phyloP scores from a whole-genome alignment of 92 coral and sea anemone species.

The Scolanthus callimorphus region DNA sequence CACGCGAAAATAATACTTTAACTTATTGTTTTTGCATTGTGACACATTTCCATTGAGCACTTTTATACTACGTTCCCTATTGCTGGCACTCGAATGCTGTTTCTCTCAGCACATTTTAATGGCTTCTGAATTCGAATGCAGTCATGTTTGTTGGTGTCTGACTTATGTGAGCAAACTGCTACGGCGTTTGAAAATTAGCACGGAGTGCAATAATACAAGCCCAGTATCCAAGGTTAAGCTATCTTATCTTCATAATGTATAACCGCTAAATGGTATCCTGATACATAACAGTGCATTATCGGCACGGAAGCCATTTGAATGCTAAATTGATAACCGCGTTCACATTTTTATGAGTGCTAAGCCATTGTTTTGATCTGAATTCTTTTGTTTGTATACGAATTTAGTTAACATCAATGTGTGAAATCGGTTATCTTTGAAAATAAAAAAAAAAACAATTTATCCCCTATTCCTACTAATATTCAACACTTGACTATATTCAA shows the following conservation, averaged over 20 bases:
- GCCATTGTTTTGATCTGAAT: background rate
- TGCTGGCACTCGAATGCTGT: too few species aligned
- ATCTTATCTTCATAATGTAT: background rate
- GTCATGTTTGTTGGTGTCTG: slow-evolving; percentile 4
- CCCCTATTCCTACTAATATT: too few species aligned
- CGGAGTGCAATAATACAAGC: background rate
- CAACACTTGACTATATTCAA: too few species aligned
- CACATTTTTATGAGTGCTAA: background rate
- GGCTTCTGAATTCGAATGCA: background rate
- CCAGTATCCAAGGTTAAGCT: background rate
- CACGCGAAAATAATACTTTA: slow-evolving; percentile 6
- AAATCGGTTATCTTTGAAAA: too few species aligned
- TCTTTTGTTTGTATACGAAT: background rate
- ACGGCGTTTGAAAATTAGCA: background rate
- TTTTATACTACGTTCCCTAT: too few species aligned
- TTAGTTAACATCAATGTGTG: background rate
- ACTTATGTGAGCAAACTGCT: background rate
- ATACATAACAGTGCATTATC: background rate
- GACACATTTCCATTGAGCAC: too few species aligned
- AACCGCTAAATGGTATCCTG: background rate
- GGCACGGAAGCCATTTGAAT: background rate
- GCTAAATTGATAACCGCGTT: background rate
- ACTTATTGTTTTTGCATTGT: too few species aligned
- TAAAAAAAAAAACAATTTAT: too few species aligned
- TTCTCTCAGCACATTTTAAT: background rate